Percentiles rank a stretch among this genome's conserved stretches.
phyloP scores from a whole-genome alignment of 1,140 invertebrate species.

The Tigriopus japonicus region DNA sequence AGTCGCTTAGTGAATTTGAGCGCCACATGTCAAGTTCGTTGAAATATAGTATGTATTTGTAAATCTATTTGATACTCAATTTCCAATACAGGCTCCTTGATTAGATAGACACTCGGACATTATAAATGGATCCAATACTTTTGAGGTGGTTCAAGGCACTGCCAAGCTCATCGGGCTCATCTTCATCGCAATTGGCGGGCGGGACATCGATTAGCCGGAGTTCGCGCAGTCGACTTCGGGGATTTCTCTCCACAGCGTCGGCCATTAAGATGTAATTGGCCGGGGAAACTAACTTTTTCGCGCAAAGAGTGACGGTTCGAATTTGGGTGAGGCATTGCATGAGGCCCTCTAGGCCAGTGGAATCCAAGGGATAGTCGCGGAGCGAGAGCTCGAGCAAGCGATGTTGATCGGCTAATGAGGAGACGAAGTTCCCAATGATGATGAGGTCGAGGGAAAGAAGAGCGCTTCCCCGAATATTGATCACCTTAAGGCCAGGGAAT shows the following conservation, averaged over 20 bases:
- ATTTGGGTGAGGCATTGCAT: background rate
- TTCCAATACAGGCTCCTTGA: background rate
- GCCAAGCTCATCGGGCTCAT: conserved; percentile 1
- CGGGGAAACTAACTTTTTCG: background rate
- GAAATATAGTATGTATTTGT: no score
- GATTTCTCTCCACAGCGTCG: background rate
- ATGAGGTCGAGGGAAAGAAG: conserved; percentile 12
- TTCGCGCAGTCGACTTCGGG: background rate
- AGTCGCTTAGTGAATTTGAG: no score
- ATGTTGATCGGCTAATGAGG: conserved; percentile 1
- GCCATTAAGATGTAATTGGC: background rate
- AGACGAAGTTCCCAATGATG: conserved; percentile 8
- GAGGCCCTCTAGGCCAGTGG: background rate
- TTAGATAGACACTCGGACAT: background rate
- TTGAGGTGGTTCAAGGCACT: conserved; percentile 1
- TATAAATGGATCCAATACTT: background rate
- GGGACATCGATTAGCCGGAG: conserved; percentile 4
- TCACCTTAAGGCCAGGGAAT: conserved; percentile 13
- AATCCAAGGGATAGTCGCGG: background rate
- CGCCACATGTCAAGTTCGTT: no score
- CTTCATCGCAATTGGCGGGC: background rate
- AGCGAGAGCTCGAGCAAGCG: conserved; percentile 8
- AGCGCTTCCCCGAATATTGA: conserved; percentile 11
- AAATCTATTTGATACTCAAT: no score
- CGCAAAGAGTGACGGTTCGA: conserved; percentile 7